Base-by-base conservation (phyloP, 2,888 invertebrate species). In the Strigamia maritima region DNA sequence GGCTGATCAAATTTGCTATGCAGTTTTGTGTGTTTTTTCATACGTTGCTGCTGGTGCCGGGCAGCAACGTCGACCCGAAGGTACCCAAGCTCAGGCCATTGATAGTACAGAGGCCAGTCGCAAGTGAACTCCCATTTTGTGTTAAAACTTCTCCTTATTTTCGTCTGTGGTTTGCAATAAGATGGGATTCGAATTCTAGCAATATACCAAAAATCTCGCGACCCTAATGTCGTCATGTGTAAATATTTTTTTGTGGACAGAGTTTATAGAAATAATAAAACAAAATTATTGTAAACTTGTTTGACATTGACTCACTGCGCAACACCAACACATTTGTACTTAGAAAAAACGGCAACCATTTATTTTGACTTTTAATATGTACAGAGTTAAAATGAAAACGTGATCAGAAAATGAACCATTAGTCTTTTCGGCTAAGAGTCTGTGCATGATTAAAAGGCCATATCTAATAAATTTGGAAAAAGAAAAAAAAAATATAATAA, bases 1-100 rank as follows among this genome's bases (percentile, higher is more conserved):
- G 98, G 97, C 98, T 86, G 97, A 98, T 88, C 97, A 98, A 88
- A 99, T 99, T 85, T 98, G 98, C 88, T 99, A 99, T 88, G 96
- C 99, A 83, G 98, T 99, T 81, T 90, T 99, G 83, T 99, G 99
- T 89, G 97, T 99, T 83, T 99, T 99, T 89, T 98, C 98, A 77
- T 98, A 98, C 89, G 92, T 98, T 86, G 98, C 98, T 81, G 98
- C 98, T 79, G 95, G 95, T 31, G 81, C 82, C 22, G 83, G 83
- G 78, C 83, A 83, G 77, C 78, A 81, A 49, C 81, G 80, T 76
- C 80, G 82, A 19, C 80, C 81, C 54, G 82, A 81, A 80, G 38
- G 75, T 26, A 19, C 28, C 16, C 31, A 75, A 75, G 26, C 75
- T 28, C 75, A 75, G 75, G n/a, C 44, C 44, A 75, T n/a, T 24